Base-by-base conservation (phyloP, 2,113 vertebrate genomes). In the Odontesthes bonariensis region DNA sequence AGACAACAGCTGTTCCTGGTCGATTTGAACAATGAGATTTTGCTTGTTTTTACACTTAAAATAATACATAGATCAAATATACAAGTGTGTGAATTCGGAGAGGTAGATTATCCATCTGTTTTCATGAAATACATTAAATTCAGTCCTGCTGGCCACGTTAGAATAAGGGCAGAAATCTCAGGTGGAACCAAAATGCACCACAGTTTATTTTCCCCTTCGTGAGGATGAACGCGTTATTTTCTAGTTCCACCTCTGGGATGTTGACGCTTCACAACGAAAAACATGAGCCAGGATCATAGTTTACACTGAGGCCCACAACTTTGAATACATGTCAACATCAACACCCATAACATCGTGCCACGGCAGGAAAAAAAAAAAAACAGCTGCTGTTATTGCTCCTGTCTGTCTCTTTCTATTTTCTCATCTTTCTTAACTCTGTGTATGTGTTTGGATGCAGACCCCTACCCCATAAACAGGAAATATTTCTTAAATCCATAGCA, bases 391-490 rank as follows among this genome's bases (percentile, higher is more conserved):
- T 49, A 20, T 80, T 60, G 49, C 27, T 27, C 20, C 44, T 42
- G 11, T 17, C 62, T 14, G 46, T 49, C 17, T 65, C 46, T 10
- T n/a, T 19, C 35, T 14, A 33, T 32, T 42, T 71, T 47, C 47
- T 58, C 75, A 66, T 75, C 42, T 46, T 19, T 53, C 59, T 38
- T 16, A 64, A 23, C 53, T 57, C 23, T 38, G 35, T 59, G 70
- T 31, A 47, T 49, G 51, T 58, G 38, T 35, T 44, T 72, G 66
- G 40, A 58, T 67, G 40, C 65, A 51, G 64, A 32, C 56, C 49
- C 0, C n/a, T 9, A 19, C 7, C 13, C 23, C 58, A 81, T 85
- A 78, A 88, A 87, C 80, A 85, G 80, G 82, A 87, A 91, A 87
- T 80, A 74, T 82, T 75, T 84, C 73, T 63, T 84, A 73, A 83